phyloP scores from a whole-genome alignment of 1,140 invertebrate genomes.

The Lordiphosa stackelbergi region DNA sequence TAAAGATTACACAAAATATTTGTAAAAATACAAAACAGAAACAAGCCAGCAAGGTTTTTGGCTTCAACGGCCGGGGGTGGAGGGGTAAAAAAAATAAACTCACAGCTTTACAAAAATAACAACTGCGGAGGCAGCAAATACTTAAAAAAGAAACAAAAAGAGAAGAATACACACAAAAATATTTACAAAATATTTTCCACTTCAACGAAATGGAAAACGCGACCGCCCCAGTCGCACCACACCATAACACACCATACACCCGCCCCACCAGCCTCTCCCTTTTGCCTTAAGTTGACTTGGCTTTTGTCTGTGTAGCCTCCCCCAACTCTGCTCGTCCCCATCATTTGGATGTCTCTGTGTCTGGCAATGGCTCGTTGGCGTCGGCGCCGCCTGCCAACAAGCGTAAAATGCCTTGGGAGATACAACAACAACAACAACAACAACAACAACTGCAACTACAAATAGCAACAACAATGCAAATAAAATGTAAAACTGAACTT shows the following conservation, averaged over 20 bases:
- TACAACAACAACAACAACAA: slow-evolving; percentile 25
- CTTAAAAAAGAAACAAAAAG: slow-evolving; percentile 23
- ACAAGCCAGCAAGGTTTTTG: slow-evolving; percentile 26
- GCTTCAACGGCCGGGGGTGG: neutral
- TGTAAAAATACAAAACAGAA: slow-evolving; percentile 74
- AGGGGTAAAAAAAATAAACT: slow-evolving; percentile 58
- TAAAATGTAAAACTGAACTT: slow-evolving; percentile 72
- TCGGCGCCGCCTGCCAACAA: slow-evolving; percentile 62
- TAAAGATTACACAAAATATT: slow-evolving; percentile 77
- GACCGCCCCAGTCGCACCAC: slow-evolving; percentile 58
- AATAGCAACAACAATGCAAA: slow-evolving; percentile 53
- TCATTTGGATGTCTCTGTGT: slow-evolving; percentile 42
- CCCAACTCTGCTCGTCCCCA: neutral
- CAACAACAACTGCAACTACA: slow-evolving; percentile 42
- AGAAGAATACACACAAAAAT: slow-evolving; percentile 61
- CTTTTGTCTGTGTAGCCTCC: slow-evolving; percentile 55
- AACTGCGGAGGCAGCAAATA: slow-evolving; percentile 69
- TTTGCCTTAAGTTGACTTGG: slow-evolving; percentile 60
- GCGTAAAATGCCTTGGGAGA: slow-evolving; percentile 69
- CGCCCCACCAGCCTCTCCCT: neutral
- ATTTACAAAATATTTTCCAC: slow-evolving; percentile 76
- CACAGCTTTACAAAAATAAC: slow-evolving; percentile 73
- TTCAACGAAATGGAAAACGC: slow-evolving; percentile 76
- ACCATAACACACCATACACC: neutral
- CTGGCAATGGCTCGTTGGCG: slow-evolving; percentile 70